Evolutionary conservation across 2,113 vertebrate species (phyloP), one percentile per base, ranked within the genome.

Genomic region (Dipodomys ordii): DNA sequence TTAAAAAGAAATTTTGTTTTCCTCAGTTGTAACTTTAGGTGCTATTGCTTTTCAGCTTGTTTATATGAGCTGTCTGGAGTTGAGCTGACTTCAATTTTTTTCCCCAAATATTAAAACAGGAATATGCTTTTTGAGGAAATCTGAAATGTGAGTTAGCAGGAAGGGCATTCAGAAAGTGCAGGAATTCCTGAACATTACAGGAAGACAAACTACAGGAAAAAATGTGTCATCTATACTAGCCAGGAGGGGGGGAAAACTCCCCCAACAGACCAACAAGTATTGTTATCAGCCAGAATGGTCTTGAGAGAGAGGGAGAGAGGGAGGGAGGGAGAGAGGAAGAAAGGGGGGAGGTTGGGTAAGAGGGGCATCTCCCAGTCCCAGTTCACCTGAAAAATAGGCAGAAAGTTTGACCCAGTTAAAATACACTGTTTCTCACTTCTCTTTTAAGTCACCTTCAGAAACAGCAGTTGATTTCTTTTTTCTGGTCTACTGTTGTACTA

Each of bases 61-160:
- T 97, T 96, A 89, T 95, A 83, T 97, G 94, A 97, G 97, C 94
- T 93, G 93, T 95, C 93, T 96, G 96, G 95, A 85, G 90, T 94
- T 95, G 94, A 97, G 94, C 93, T 97, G 96, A 96, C 96, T 96
- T 95, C 97, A 39, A 4, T 97, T 92, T 53, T 53, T 53, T 57
- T 4, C 15, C 15, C 15, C 88, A 94, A 96, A 96, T 96, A 95
- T 96, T 95, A 96, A 95, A 94, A 91, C 77, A 88, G 76, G 79
- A 95, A 94, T 94, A 86, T 91, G 94, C 96, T 96, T 97, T 97
- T 97, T 97, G 96, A 97, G 96, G 96, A 97, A 97, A 97, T 96
- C 88, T 97, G 94, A 96, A 96, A 95, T 95, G 94, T 95, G 95
- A 96, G 94, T 96, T 83, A 90, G 96, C 96, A 97, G 97, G 97